A percentile compares a stretch with the other conserved stretches of the same genome.
Conservation (phyloP, 2,888 invertebrate genomes). For the Odontocerum albicorne region DNA sequence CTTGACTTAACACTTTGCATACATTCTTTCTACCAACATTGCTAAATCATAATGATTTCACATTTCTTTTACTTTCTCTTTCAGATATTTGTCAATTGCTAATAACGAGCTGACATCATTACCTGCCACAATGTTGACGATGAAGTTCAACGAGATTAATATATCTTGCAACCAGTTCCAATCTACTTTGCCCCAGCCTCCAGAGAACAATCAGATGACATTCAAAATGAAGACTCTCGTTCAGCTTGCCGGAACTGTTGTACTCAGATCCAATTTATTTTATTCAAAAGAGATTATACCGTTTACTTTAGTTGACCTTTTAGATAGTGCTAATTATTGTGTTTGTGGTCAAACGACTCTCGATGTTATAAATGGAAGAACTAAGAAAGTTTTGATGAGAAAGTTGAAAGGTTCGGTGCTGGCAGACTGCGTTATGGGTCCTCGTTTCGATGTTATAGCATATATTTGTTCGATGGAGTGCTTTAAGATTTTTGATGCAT, state of each 20-base stretch:
- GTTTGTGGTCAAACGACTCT: conserved; percentile 58
- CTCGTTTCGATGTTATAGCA: too few relatives aligned
- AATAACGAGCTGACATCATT: conserved; percentile 57
- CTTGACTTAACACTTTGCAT: neutral
- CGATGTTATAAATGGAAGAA: conserved; percentile 14
- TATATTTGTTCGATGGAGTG: too few relatives aligned
- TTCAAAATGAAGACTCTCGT: conserved; percentile 52
- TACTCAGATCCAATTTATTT: conserved; percentile 54
- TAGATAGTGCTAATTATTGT: conserved; percentile 65
- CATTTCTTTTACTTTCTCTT: conserved; percentile 35
- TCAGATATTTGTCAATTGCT: conserved; percentile 58
- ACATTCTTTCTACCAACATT: too few relatives aligned
- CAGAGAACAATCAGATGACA: conserved; percentile 39
- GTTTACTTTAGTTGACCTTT: conserved; percentile 57
- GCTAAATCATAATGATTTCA: neutral
- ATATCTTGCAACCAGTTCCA: conserved; percentile 60
- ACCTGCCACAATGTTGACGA: conserved; percentile 63
- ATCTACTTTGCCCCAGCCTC: conserved; percentile 34
- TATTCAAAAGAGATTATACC: conserved; percentile 64
- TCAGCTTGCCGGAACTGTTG: conserved; percentile 56
- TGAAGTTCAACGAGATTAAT: conserved; percentile 58
- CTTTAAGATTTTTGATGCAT: too few relatives aligned
- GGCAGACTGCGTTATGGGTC: too few relatives aligned
- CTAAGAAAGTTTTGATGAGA: neutral
- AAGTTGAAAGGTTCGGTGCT: too few relatives aligned